Evolutionary conservation across 2,888 invertebrate genomes (phyloP).

Genomic region (Leucozona laternaria): DNA sequence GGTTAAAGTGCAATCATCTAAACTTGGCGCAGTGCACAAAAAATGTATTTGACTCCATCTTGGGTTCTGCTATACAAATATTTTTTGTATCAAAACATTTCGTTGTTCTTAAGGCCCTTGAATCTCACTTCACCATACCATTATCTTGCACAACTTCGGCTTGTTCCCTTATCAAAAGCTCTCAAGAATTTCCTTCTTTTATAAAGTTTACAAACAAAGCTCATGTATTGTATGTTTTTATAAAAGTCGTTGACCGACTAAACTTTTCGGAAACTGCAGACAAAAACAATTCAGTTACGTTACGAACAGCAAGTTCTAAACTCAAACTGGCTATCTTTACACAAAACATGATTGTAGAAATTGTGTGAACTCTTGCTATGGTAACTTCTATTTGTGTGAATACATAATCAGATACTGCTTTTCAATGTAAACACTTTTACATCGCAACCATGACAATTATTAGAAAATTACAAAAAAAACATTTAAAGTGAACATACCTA

Average conservation of each 20-base stretch:
- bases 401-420: constrained; percentile 9
- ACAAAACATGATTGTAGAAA: constrained; percentile 14
- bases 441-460: constrained; percentile 34
- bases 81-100: no score
- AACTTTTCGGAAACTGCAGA: constrained; percentile 66
- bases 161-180: background rate
- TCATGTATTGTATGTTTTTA: background rate
- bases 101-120: no score
- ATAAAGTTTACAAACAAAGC: no score
- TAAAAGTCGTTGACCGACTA: constrained; percentile 58
- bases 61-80: no score
- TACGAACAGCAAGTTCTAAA: constrained; percentile 61
- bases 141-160: no score
- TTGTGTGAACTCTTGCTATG: background rate
- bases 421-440: constrained; percentile 5
- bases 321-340: constrained; percentile 54
- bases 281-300: constrained; percentile 62
- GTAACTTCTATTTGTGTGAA: constrained; percentile 13
- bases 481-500: background rate
- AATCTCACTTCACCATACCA: no score
- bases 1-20: no score
- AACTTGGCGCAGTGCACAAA: no score
- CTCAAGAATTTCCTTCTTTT: background rate
- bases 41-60: no score
- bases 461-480: constrained; percentile 54